Evolutionary conservation across 2,797 vertebrate genomes (phyloP).

Genomic region (Poecilia gillii): DNA sequence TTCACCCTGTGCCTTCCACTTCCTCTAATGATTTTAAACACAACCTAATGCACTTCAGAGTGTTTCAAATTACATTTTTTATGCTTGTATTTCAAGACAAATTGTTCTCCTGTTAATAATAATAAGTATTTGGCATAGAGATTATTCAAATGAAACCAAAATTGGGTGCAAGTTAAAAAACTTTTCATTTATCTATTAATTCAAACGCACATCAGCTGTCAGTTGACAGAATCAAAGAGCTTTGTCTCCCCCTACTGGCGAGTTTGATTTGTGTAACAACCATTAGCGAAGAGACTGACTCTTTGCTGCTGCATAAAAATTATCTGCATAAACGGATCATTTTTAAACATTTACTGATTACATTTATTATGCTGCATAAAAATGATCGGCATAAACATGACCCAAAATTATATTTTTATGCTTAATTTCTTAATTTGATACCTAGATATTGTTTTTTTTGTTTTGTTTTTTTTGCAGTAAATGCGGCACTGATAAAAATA

Average conservation of each 20-base stretch:
- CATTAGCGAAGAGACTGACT: conserved; percentile 25
- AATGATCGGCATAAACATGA: not conserved
- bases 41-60: not conserved
- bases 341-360: too few relatives aligned
- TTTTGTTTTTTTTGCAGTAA: too few relatives aligned
- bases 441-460: not conserved
- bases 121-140: not conserved
- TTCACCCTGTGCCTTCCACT: conserved; percentile 26
- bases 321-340: too few relatives aligned
- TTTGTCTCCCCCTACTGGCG: conserved; percentile 57
- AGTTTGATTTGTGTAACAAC: not conserved
- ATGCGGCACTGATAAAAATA: not conserved
- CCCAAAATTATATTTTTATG: not conserved
- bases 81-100: rapidly evolving
- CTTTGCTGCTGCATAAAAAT: not conserved
- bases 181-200: not conserved
- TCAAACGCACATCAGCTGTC: not conserved
- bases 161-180: not conserved
- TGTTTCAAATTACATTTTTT: not conserved
- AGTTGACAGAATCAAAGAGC: not conserved
- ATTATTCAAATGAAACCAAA: not conserved
- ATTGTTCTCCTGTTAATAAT: not conserved
- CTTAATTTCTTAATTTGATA: not conserved
- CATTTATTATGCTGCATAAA: not conserved
- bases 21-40: conserved; percentile 31